These are phyloP conservation scores for Petrosia ficiformis DNA, from an alignment of 37 sponge, comb jelly and placozoan species.

Conservation along the genomic window DNA sequence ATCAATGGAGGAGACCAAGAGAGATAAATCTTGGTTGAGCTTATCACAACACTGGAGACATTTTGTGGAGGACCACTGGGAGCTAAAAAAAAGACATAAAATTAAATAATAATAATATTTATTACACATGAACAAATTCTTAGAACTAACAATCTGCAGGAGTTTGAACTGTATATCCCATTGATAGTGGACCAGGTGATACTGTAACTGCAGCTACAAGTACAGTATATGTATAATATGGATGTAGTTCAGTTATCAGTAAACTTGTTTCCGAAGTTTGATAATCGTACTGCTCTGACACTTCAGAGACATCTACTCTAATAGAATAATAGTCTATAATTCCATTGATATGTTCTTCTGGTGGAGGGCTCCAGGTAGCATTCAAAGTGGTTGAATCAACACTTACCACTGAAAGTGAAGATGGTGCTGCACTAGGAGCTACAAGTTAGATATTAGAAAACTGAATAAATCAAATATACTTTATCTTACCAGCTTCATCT, in stretches of 20 bases:
- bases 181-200: constrained; percentile 22
- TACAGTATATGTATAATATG: constrained; percentile 16
- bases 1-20: constrained; percentile 8
- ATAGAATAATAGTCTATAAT: neutral
- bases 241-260: constrained; percentile 8
- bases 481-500: constrained; percentile 25
- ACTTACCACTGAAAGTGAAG: neutral
- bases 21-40: neutral
- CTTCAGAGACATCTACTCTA: neutral
- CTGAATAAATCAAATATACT: neutral
- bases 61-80: constrained; percentile 9
- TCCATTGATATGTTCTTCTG: neutral
- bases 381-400: neutral
- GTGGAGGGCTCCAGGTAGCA: neutral
- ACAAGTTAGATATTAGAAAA: neutral
- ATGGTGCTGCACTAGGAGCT: constrained; percentile 1
- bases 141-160: constrained; percentile 13
- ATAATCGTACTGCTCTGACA: neutral
- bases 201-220: constrained; percentile 39
- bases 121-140: neutral
- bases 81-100: neutral
- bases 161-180: neutral
- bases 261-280: neutral
- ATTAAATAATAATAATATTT: neutral
- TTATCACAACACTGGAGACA: neutral